These are phyloP conservation scores for Sesia bembeciformis DNA, from an alignment of 2,888 invertebrate species.

Conservation along the genomic window DNA sequence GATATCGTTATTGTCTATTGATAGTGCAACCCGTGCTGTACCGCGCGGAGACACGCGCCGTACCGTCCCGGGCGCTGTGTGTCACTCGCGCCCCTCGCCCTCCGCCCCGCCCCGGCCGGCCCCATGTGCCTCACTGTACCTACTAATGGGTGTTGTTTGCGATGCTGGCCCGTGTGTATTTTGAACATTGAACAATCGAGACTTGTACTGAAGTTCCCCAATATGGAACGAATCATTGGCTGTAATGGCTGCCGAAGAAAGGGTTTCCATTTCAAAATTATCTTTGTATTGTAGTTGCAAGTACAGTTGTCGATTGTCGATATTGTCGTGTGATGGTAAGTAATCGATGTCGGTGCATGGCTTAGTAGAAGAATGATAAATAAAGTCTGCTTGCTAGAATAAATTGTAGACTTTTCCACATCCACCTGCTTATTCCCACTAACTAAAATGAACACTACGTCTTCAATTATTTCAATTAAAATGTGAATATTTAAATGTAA, in stretches of 20 bases:
- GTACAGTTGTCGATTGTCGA: constrained; percentile 71
- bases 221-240: constrained; percentile 31
- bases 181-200: constrained; percentile 57
- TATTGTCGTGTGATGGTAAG: constrained; percentile 61
- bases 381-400: not conserved
- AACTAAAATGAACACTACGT: constrained; percentile 33
- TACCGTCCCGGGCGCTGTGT: constrained; percentile 6
- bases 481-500: no score
- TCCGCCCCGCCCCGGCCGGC: constrained; percentile 24
- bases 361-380: constrained; percentile 22
- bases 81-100: constrained; percentile 15
- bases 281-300: constrained; percentile 41
- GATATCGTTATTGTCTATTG: not conserved
- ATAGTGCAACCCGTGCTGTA: no score
- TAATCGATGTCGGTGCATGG: constrained; percentile 44
- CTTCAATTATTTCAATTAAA: not conserved
- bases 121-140: constrained; percentile 39
- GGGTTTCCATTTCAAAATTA: constrained; percentile 60
- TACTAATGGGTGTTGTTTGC: constrained; percentile 62
- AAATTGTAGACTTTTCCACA: constrained; percentile 13
- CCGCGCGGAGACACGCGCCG: constrained; percentile 13
- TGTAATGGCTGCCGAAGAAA: constrained; percentile 70
- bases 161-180: constrained; percentile 54
- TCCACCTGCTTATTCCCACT: constrained; percentile 39
- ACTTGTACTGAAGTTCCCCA: constrained; percentile 22